phyloP scores from a whole-genome alignment of 2,797 vertebrate species.

The Mycteria americana region DNA sequence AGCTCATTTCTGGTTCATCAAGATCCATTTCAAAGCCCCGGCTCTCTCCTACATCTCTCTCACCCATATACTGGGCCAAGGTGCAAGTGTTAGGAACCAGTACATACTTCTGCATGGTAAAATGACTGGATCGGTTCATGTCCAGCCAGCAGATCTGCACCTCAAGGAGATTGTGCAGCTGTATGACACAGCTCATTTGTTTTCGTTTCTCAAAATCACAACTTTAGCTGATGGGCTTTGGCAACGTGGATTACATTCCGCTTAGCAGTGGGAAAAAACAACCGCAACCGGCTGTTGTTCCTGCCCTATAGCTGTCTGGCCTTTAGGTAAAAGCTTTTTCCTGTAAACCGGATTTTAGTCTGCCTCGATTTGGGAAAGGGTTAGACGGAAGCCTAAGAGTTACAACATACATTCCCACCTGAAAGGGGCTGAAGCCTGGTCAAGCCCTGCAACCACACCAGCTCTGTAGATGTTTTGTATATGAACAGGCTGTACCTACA shows the following conservation, averaged over 20 bases:
- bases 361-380: background rate
- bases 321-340: background rate
- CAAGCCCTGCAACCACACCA: background rate
- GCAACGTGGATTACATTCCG: background rate
- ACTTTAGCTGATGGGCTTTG: background rate
- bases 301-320: background rate
- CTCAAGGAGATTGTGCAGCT: background rate
- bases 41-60: background rate
- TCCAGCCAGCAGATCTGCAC: background rate
- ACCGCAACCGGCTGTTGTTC: background rate
- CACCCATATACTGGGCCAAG: background rate
- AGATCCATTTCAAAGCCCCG: background rate
- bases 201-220: slow-evolving; percentile 16
- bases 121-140: background rate
- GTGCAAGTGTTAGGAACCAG: background rate
- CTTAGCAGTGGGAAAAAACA: background rate
- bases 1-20: background rate
- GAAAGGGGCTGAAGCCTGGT: background rate
- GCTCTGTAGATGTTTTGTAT: background rate
- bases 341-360: background rate
- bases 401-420: background rate
- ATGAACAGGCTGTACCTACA: background rate
- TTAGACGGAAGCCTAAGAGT: background rate
- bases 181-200: background rate
- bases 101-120: background rate